Percentiles rank a stretch among this genome's conserved stretches.
Evolutionary conservation across 1,140 invertebrate genomes (phyloP).

Genomic region (Maniola jurtina): DNA sequence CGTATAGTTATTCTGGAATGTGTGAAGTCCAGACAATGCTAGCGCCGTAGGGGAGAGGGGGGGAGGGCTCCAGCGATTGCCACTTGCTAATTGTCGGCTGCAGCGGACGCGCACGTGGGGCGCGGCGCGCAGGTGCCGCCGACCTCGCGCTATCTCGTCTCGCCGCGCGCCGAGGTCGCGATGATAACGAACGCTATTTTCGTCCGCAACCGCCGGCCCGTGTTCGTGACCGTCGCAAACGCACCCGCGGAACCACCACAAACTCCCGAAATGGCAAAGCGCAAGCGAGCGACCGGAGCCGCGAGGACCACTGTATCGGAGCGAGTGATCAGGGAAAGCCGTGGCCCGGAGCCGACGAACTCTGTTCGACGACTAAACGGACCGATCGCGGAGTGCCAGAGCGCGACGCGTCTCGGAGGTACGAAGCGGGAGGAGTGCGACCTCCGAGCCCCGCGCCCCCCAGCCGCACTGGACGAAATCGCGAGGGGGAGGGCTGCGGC

Average conservation of each 20-base stretch:
- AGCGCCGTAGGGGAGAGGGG: constrained; percentile 18
- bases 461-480: constrained; percentile 54
- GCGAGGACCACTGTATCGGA: constrained; percentile 38
- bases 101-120: constrained; percentile 61
- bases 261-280: constrained; percentile 51
- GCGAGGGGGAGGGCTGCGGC: constrained; percentile 44
- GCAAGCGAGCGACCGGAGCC: constrained; percentile 37
- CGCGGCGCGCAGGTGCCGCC: constrained; percentile 69
- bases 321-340: constrained; percentile 42
- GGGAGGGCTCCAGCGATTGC: constrained; percentile 30
- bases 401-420: constrained; percentile 50
- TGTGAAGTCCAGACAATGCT: constrained; percentile 21
- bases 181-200: constrained; percentile 73
- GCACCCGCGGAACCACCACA: constrained; percentile 55
- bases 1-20: constrained; percentile 19
- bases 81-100: constrained; percentile 50
- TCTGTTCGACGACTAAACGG: constrained; percentile 60
- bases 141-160: constrained; percentile 75
- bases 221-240: constrained; percentile 61
- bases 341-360: constrained; percentile 47
- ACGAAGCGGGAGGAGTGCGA: constrained; percentile 61
- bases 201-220: constrained; percentile 51
- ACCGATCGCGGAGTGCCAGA: constrained; percentile 32
- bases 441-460: constrained; percentile 56
- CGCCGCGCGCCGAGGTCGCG: constrained; percentile 69